Evolutionary conservation across 2,797 vertebrate genomes (phyloP).

Genomic region (Protosalanx chinensis): DNA sequence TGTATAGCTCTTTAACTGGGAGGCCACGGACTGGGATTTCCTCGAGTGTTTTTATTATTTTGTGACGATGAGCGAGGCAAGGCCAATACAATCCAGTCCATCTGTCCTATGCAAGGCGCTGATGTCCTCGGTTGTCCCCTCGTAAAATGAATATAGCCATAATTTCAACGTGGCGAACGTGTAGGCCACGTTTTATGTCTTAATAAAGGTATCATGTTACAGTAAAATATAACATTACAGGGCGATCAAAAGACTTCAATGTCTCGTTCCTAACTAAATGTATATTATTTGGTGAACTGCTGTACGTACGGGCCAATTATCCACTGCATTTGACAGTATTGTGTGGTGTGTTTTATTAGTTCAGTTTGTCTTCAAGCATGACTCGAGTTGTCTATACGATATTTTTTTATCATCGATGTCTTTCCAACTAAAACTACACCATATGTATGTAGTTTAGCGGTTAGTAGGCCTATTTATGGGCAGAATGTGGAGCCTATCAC

Average conservation of each 20-base stretch:
- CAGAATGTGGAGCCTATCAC: too few species aligned
- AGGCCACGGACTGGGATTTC: conserved; percentile 1
- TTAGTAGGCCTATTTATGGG: too few species aligned
- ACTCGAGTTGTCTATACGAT: too few species aligned
- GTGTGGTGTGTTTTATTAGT: too few species aligned
- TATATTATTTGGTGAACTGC: too few species aligned
- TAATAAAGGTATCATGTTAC: conserved; percentile 32
- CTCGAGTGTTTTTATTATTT: conserved; percentile 23
- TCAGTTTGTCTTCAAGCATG: too few species aligned
- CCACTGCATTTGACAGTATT: too few species aligned
- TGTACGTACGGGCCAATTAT: too few species aligned
- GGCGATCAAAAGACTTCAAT: not conserved
- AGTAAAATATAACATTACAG: not conserved
- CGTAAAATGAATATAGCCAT: conserved; percentile 30
- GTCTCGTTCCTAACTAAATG: too few species aligned
- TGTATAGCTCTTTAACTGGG: conserved; percentile 1
- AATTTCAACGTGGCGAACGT: conserved; percentile 28
- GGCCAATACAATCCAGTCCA: conserved; percentile 9
- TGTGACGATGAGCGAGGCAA: conserved; percentile 25
- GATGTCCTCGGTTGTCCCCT: conserved; percentile 27
- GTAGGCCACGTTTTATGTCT: conserved; percentile 38
- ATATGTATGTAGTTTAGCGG: too few species aligned
- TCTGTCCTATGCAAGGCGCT: conserved; percentile 21
- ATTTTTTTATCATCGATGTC: too few species aligned
- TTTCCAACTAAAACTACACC: too few species aligned